Conservation (phyloP, 2,113 vertebrate genomes). For the Urocolius indicus region DNA sequence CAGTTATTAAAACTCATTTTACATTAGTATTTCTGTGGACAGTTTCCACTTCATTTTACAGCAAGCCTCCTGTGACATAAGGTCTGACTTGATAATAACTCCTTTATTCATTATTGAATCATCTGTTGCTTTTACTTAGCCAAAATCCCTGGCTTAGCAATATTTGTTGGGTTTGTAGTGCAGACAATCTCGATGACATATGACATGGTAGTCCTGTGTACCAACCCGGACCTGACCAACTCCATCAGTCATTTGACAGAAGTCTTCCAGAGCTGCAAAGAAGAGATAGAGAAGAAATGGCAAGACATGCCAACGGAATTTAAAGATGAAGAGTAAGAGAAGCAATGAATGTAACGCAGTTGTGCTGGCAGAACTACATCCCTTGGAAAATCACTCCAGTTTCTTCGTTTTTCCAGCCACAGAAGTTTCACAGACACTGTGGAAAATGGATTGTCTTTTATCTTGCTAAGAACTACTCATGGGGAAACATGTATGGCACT, state of each 20-base stretch:
- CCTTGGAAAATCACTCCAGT: not conserved
- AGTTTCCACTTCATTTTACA: not conserved
- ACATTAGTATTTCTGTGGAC: not conserved
- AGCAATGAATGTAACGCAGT: not conserved
- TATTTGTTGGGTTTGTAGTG: conserved; percentile 74
- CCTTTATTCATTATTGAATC: not conserved
- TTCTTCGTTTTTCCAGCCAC: not conserved
- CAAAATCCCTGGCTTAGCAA: not conserved
- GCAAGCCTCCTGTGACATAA: not conserved
- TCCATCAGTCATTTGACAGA: conserved; percentile 76
- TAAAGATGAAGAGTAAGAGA: conserved; percentile 15
- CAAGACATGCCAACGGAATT: conserved; percentile 59
- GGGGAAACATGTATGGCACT: not conserved
- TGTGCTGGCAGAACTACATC: not conserved
- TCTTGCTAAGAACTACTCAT: not conserved
- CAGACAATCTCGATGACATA: conserved; percentile 85
- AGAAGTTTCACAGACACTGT: not conserved
- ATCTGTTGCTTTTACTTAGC: not conserved
- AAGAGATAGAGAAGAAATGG: conserved; percentile 76
- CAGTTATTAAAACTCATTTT: not conserved
- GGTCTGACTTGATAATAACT: not conserved
- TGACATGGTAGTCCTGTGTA: conserved; percentile 81
- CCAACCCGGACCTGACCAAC: conserved; percentile 75
- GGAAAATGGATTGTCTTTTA: not conserved
- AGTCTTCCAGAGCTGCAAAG: conserved; percentile 78